Evolutionary conservation across 2,888 invertebrate species (phyloP), one percentile per base, ranked within the genome.

Genomic region (Blastobasis adustella): DNA sequence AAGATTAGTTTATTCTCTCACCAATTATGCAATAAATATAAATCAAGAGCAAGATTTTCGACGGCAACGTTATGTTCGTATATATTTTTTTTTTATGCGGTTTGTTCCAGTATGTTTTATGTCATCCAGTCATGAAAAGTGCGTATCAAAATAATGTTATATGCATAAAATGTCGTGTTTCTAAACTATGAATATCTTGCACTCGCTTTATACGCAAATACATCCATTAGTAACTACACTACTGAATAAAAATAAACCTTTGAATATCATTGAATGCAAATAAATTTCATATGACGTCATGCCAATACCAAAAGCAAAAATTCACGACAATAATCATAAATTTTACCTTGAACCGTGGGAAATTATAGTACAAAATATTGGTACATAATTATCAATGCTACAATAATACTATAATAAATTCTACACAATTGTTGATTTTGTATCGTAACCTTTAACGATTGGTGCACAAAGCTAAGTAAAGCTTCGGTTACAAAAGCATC

Each of bases 1-100:
- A 84, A 76, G 64, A 83, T 88, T 86, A 87, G 86, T 85, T 75
- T 72, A 73, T 72, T 79, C 82, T 82, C 63, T 76, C 86, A 85
- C 85, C 85, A 80, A 76, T 67, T 74, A 79, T 70, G 73, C 74
- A 70, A 57, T 58, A 55, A 58, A 63, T 70, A 71, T 67, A 82
- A 81, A 71, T 61, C 82, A 83, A 84, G 77, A 59, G 79, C 85
- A 83, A 86, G 76, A 72, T 63, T 50, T 53, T 43, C 23, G 23
- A 1, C 23, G 23, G 23, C 23, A 3, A 23, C 23, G 23, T 23
- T 23, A 23, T 46, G 47, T 6, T 54, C 51, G 43, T 46, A 50
- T 49, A 42, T 5, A 7, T 48, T 48, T 50, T 6, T 10, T 46
- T 46, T 0, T n/a, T 10, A 44, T n/a, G 37, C 36, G 9, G 36